phyloP scores from a whole-genome alignment of 2,888 invertebrate species.

The Parnassius apollo region DNA sequence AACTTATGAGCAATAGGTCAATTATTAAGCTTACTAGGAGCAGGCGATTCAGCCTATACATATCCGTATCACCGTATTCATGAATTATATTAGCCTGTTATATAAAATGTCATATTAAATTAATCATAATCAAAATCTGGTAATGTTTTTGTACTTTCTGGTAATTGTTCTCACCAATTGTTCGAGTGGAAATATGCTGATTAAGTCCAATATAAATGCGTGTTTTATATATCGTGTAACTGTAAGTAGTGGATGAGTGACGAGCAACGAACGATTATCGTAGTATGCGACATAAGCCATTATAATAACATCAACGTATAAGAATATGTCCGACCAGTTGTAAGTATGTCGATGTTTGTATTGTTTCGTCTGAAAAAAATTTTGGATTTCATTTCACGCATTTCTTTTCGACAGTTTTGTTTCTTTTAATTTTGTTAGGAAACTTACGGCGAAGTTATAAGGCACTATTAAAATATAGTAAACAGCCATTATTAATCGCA shows the following conservation, averaged over 20 bases:
- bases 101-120: neutral
- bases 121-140: too few relatives aligned
- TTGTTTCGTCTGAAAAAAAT: slow-evolving; percentile 50
- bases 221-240: slow-evolving; percentile 61
- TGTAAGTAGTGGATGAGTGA: slow-evolving; percentile 71
- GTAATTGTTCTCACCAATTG: slow-evolving; percentile 49
- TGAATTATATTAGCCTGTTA: slow-evolving; percentile 61
- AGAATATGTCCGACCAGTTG: slow-evolving; percentile 48
- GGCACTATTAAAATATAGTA: slow-evolving; percentile 62
- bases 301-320: slow-evolving; percentile 65
- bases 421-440: neutral
- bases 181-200: slow-evolving; percentile 68
- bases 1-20: neutral
- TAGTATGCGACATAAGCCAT: slow-evolving; percentile 76
- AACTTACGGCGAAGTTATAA: slow-evolving; percentile 68
- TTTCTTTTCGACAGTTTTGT: too few relatives aligned
- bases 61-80: slow-evolving; percentile 55
- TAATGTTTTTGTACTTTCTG: too few relatives aligned
- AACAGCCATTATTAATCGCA: slow-evolving; percentile 56
- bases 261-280: slow-evolving; percentile 61
- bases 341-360: slow-evolving; percentile 40
- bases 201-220: slow-evolving; percentile 61
- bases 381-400: neutral
- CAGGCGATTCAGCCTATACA: slow-evolving; percentile 65
- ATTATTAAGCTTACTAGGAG: slow-evolving; percentile 56